Percentiles rank a stretch among this genome's conserved stretches.
phyloP scores from a whole-genome alignment of 2,797 vertebrate species.

The Microctenopoma stevenorrisi region DNA sequence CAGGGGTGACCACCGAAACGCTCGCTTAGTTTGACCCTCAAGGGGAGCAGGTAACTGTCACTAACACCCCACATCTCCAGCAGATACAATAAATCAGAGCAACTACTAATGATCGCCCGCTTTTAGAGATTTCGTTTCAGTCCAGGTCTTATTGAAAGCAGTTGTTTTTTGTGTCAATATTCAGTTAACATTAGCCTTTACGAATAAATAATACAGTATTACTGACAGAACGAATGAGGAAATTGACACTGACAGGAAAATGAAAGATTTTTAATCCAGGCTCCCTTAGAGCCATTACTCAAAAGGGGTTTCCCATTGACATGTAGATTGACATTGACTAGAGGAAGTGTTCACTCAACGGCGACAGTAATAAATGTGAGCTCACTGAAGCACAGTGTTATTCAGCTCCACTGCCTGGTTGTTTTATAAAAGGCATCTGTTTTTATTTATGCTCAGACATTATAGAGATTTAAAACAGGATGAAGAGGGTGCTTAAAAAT shows the following conservation, averaged over 20 bases:
- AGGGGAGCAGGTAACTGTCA: slow-evolving; percentile 19
- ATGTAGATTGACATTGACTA: slow-evolving; percentile 71
- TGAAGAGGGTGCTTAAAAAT: slow-evolving; percentile 83
- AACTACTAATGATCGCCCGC: slow-evolving; percentile 24
- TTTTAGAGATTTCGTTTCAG: slow-evolving; percentile 46
- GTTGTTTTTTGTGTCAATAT: slow-evolving; percentile 35
- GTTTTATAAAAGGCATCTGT: slow-evolving; percentile 79
- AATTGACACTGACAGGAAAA: slow-evolving; percentile 70
- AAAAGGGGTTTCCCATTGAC: slow-evolving; percentile 58
- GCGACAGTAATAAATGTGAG: slow-evolving; percentile 71
- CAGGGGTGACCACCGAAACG: slow-evolving; percentile 28
- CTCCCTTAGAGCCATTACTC: slow-evolving; percentile 63
- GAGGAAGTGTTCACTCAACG: slow-evolving; percentile 65
- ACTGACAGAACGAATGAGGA: slow-evolving; percentile 64
- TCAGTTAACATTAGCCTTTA: slow-evolving; percentile 34
- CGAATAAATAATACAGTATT: slow-evolving; percentile 38
- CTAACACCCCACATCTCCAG: not conserved
- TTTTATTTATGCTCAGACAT: slow-evolving; percentile 80
- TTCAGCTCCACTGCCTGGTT: slow-evolving; percentile 62
- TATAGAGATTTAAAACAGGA: slow-evolving; percentile 74
- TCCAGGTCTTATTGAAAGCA: slow-evolving; percentile 19
- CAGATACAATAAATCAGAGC: slow-evolving; percentile 32
- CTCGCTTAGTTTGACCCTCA: slow-evolving; percentile 35
- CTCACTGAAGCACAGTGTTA: slow-evolving; percentile 64
- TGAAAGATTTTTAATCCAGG: slow-evolving; percentile 59